Evolutionary conservation across 2,113 vertebrate species (phyloP).

Genomic region (Gorilla gorilla): DNA sequence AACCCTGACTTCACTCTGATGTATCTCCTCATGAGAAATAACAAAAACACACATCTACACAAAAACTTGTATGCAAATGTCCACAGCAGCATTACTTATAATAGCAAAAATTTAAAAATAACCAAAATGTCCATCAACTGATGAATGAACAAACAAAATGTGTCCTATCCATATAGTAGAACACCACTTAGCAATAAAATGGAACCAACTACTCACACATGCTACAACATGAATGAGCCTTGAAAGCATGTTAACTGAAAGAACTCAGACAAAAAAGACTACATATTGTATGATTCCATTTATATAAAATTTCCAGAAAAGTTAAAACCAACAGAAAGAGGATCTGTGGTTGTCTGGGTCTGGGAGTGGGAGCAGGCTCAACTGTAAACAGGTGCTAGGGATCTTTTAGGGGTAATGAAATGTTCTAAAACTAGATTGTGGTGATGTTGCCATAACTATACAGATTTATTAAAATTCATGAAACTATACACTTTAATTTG

Average conservation of each 20-base stretch:
- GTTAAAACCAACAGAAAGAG: neutral
- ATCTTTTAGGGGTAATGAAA: neutral
- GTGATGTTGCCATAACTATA: neutral
- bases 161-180: neutral
- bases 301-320: neutral
- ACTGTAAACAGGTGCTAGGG: neutral
- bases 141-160: neutral
- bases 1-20: neutral
- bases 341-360: neutral
- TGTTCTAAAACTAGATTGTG: neutral
- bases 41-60: neutral
- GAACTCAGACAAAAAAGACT: neutral
- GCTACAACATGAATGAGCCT: neutral
- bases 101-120: neutral
- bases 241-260: neutral
- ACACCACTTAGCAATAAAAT: neutral
- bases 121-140: neutral
- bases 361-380: neutral
- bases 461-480: neutral
- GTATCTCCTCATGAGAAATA: neutral
- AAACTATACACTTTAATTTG: neutral
- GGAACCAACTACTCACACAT: neutral
- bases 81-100: neutral
- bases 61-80: neutral
- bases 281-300: neutral